Conservation (phyloP, 2,113 vertebrate genomes). For the Tringa solitaria region DNA sequence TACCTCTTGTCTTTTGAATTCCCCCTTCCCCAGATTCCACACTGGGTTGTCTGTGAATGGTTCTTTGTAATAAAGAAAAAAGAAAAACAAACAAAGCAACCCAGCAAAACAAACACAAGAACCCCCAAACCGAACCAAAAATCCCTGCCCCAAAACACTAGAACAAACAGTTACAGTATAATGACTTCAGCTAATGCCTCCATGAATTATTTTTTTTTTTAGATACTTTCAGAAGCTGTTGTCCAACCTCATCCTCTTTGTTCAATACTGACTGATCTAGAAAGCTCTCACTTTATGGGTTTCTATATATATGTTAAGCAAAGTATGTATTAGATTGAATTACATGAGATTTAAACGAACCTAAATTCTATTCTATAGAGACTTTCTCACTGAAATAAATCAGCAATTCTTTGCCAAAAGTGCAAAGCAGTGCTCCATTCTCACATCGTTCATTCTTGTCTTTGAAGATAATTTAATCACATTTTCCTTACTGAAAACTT, state of each 20-base stretch:
- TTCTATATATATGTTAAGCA: neutral
- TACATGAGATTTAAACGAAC: neutral
- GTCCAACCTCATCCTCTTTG: neutral
- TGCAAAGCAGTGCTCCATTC: neutral
- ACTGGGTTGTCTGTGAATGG: neutral
- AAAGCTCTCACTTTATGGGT: neutral
- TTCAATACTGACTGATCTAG: neutral
- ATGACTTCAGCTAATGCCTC: neutral
- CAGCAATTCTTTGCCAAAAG: neutral
- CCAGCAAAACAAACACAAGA: neutral
- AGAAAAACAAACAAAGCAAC: neutral
- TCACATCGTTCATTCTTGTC: neutral
- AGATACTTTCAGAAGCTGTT: neutral
- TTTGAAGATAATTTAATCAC: neutral
- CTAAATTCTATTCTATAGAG: neutral
- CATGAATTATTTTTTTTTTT: neutral
- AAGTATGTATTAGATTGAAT: neutral
- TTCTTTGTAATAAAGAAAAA: neutral
- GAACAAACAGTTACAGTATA: neutral
- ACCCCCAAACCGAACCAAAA: neutral
- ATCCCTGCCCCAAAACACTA: neutral
- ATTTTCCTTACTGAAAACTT: neutral
- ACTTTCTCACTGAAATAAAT: neutral
- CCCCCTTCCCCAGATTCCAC: neutral
- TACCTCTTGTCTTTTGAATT: neutral